These are phyloP conservation scores for Heliothis subflexa DNA, from an alignment of 1,140 invertebrate genomes.

Conservation along the genomic window DNA sequence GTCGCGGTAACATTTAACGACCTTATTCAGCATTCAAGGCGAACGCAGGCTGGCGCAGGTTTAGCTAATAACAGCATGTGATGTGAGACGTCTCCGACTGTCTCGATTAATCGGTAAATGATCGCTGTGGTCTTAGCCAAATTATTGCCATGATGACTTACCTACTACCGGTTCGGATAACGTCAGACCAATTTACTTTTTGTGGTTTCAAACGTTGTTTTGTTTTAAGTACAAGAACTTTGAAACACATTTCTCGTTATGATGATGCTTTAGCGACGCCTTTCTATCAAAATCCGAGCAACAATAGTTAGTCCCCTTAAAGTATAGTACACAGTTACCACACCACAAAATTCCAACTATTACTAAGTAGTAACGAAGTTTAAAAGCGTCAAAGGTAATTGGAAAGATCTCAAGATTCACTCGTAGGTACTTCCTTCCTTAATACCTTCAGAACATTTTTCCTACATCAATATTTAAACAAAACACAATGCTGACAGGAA, in stretches of 20 bases:
- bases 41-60: slow-evolving; percentile 28
- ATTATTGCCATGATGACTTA: neutral
- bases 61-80: slow-evolving; percentile 32
- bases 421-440: slow-evolving; percentile 1
- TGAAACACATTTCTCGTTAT: neutral
- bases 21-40: slow-evolving; percentile 66
- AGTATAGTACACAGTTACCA: neutral
- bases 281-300: neutral
- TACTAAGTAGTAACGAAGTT: too few species aligned
- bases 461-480: neutral
- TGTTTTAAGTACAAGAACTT: too few species aligned
- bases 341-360: too few species aligned
- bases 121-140: slow-evolving; percentile 1
- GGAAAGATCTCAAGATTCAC: slow-evolving; percentile 27
- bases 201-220: too few species aligned
- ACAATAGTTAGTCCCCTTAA: neutral
- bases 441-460: neutral
- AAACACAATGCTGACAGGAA: neutral
- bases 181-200: neutral
- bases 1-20: slow-evolving; percentile 64
- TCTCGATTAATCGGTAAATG: slow-evolving; percentile 11
- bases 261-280: neutral
- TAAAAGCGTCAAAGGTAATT: neutral
- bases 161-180: neutral
- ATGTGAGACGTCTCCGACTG: neutral